Percentiles rank a stretch among this genome's conserved stretches.
phyloP scores from a whole-genome alignment of 2,888 invertebrate species.

The Agrotis ipsilon region DNA sequence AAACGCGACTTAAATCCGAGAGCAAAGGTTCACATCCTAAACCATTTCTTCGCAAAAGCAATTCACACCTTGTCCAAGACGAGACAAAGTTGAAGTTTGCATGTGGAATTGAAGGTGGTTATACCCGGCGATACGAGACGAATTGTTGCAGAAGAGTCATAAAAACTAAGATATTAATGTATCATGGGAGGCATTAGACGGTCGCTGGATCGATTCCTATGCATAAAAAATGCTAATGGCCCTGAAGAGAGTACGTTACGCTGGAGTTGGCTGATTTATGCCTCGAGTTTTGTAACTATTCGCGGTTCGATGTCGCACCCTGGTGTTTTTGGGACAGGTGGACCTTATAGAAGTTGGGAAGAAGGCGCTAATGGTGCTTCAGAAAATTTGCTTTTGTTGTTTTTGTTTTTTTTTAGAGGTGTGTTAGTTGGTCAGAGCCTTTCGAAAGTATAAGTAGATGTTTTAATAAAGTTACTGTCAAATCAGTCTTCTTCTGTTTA shows the following conservation, averaged over 20 bases:
- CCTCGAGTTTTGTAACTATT: conserved; percentile 77
- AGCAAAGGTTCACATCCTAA: conserved; percentile 60
- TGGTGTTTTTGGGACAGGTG: conserved; percentile 79
- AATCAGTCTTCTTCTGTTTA: too few relatives aligned
- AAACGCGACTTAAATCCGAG: conserved; percentile 72
- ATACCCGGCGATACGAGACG: conserved; percentile 74
- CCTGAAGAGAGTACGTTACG: conserved; percentile 83
- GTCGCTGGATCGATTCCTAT: conserved; percentile 90
- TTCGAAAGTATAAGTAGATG: neutral
- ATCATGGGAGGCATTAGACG: conserved; percentile 91
- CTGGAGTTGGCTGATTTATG: conserved; percentile 88
- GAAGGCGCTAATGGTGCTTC: conserved; percentile 57
- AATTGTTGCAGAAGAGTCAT: conserved; percentile 90
- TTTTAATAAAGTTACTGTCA: neutral
- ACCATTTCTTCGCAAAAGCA: conserved; percentile 10
- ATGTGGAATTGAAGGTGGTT: conserved; percentile 64
- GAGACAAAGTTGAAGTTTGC: conserved; percentile 31
- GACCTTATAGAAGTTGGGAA: conserved; percentile 53
- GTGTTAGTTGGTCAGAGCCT: conserved; percentile 15
- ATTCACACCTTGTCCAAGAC: conserved; percentile 33
- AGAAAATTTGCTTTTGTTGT: conserved; percentile 48
- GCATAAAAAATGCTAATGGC: conserved; percentile 91
- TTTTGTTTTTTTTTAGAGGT: conserved; percentile 31
- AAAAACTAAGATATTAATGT: conserved; percentile 92
- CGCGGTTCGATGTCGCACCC: conserved; percentile 77